Base-by-base conservation (phyloP, 2,888 invertebrate genomes). In the Ichneumoninae sp. region DNA sequence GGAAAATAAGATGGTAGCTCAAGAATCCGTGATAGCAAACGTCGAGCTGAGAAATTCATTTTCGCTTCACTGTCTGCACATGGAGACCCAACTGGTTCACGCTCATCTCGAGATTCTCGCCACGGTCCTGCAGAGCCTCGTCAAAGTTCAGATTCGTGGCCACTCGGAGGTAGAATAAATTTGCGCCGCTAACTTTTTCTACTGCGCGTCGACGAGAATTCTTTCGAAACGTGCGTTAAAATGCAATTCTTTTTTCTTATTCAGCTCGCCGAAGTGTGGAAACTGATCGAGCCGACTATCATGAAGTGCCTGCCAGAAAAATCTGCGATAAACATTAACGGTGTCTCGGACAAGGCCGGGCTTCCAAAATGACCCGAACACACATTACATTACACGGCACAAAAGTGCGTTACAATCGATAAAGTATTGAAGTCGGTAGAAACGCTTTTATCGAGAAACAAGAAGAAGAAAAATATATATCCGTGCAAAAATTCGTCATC, bases 61-160 rank as follows among this genome's bases (percentile, higher is more conserved):
- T 89, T 96, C 95, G 81, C 93, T 96, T 65, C 95, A 95, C 89
- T 96, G 96, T 91, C 94, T 96, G 22, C 95, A 95, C 88, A 95
- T 95, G 94, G 96, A 96, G 90, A 96, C 96, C 0, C 95, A 95
- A 87, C 92, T 96, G 54, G 95, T 95, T 4, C 95, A 95, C 87
- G 94, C 95, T 3, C 95, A 96, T 92, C 93, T 96, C 79, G 95
- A 95, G 90, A 95, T 95, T 60, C 93, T 96, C 33, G 95, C 95
- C 0, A 94, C 95, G 1, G 95, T 96, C 83, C 91, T 96, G 63
- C 94, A 95, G 86, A 95, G 95, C 86, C 94, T 96, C 83, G 95
- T 95, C 4, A 94, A 94, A 75, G 94, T 95, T 36, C 95, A 95
- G 90, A 94, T 95, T 44, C 93, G 94, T 47, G 94, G 95, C 7